Evolutionary conservation across 1,140 invertebrate genomes (phyloP), one percentile per base, ranked within the genome.

Genomic region (Limonius californicus): DNA sequence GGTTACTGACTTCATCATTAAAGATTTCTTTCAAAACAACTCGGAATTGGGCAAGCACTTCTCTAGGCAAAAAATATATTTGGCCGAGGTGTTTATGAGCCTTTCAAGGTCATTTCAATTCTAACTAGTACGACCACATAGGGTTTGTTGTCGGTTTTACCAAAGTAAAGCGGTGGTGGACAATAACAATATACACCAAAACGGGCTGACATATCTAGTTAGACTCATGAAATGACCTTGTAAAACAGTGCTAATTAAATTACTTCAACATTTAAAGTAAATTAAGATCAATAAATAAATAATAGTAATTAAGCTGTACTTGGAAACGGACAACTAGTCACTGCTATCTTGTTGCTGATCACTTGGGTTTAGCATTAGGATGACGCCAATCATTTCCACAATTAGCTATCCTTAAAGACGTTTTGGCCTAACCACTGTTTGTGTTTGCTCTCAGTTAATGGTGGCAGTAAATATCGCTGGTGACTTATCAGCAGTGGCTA

Each of bases 121-220:
- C 4, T 14, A n/a, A 45, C 43, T 45, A 45, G 16, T 18, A 4
- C 6, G 14, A 19, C 14, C 21, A 8, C 9, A 14, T 54, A 54
- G 4, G 20, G 53, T 9, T 45, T 7, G 4, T 50, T 50, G 45
- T 50, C 45, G 14, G 9, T 50, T 7, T 39, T 14, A 39, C 45
- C n/a, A 45, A 45, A 45, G 15, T 4, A 6, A 32, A 11, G 27
- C 27, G n/a, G n/a, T 19, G 4, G 19, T 11, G 45, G 45, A 50
- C 45, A 50, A 50, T 50, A 50, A 50, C 45, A 21, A 50, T 50
- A 15, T 15, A 50, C 45, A 50, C 45, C 45, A 19, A 50, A 19
- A 50, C 18, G 16, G 18, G 35, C 45, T 50, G 7, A 50, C 18
- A 50, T 39, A 39, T 39, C n/a, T 39, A 39, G 11, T 39, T 39